Conservation (phyloP, 2,888 invertebrate species). For the Metellina segmentata region DNA sequence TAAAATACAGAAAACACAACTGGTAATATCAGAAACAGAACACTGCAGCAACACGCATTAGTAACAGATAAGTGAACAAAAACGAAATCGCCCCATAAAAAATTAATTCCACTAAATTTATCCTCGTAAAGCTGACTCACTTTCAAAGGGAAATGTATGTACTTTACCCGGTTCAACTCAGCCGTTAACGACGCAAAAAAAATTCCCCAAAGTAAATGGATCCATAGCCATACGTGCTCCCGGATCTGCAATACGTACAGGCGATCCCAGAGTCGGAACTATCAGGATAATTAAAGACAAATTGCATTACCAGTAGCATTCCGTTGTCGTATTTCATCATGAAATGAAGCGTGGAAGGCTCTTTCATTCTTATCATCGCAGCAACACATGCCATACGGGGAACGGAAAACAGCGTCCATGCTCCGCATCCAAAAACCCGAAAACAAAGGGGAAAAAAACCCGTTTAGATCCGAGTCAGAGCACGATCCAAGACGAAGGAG, state of each 20-base stretch:
- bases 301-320: slow-evolving; percentile 40
- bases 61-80: neutral
- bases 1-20: no score
- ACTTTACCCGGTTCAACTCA: neutral
- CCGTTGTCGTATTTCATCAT: slow-evolving; percentile 55
- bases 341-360: slow-evolving; percentile 49
- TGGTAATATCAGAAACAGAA: no score
- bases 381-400: neutral
- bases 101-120: neutral
- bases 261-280: neutral
- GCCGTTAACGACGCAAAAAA: neutral
- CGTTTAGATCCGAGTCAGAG: slow-evolving; percentile 12
- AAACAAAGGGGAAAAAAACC: slow-evolving; percentile 29
- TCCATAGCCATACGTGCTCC: neutral
- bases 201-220: neutral
- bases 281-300: slow-evolving; percentile 42
- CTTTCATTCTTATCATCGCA: slow-evolving; percentile 30
- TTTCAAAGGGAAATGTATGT: neutral
- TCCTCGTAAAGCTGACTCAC: neutral
- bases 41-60: neutral
- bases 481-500: slow-evolving; percentile 11
- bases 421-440: slow-evolving; percentile 22
- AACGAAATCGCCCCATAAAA: neutral
- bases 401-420: slow-evolving; percentile 14
- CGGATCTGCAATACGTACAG: neutral